These are phyloP conservation scores for Drosophila hydei DNA, from an alignment of 1,140 invertebrate genomes.

Conservation along the genomic window DNA sequence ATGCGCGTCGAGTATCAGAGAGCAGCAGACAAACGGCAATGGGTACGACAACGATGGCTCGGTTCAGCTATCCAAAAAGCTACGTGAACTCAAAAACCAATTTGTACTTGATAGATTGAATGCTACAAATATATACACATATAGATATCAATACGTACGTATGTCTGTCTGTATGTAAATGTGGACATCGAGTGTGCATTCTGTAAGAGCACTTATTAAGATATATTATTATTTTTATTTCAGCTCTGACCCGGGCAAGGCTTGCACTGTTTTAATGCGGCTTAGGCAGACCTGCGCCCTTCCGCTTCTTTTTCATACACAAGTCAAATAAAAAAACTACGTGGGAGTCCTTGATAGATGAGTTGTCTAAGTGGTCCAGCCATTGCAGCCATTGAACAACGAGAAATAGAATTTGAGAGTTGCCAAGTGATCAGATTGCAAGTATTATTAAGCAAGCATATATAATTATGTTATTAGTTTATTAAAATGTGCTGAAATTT, in stretches of 20 bases:
- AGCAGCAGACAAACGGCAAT: conserved; percentile 69
- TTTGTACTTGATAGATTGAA: conserved; percentile 52
- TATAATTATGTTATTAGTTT: too few relatives aligned
- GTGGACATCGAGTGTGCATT: neutral
- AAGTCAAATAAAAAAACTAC: too few relatives aligned
- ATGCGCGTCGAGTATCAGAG: conserved; percentile 52
- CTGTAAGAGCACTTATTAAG: neutral
- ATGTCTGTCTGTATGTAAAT: neutral
- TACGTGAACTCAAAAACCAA: conserved; percentile 42
- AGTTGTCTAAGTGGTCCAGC: too few relatives aligned
- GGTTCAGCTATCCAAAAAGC: conserved; percentile 4
- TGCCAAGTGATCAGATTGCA: too few relatives aligned
- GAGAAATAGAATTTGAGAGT: too few relatives aligned
- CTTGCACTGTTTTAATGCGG: too few relatives aligned
- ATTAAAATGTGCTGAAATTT: too few relatives aligned
- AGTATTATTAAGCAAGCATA: too few relatives aligned
- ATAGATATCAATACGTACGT: neutral
- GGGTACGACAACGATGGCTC: conserved; percentile 20
- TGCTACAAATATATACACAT: conserved; percentile 1
- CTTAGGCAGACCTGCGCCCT: too few relatives aligned
- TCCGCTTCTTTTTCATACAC: too few relatives aligned
- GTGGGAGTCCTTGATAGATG: too few relatives aligned
- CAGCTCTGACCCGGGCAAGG: neutral
- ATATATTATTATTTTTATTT: neutral
- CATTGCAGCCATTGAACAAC: too few relatives aligned